A percentile compares a stretch with the other conserved stretches of the same genome.
These are phyloP conservation scores for Upupa epops DNA, from an alignment of 2,113 vertebrate species.

Conservation along the genomic window DNA sequence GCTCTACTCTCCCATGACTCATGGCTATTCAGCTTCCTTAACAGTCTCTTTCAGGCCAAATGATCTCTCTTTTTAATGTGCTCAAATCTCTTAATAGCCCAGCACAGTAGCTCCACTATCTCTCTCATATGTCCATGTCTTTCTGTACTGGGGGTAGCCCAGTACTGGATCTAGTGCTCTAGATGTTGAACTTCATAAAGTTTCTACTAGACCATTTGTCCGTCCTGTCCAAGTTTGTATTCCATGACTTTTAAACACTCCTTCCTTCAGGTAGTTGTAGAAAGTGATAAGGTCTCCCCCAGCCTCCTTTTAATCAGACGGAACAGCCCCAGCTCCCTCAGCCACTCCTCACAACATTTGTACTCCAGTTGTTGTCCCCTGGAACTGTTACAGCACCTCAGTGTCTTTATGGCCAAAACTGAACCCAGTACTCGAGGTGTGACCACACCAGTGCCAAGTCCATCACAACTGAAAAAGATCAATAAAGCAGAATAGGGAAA, in stretches of 20 bases:
- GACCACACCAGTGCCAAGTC: too few relatives aligned
- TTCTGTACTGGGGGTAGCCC: background rate
- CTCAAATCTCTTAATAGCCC: background rate
- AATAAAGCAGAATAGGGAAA: background rate
- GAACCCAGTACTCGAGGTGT: too few relatives aligned
- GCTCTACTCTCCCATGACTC: background rate
- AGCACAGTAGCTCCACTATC: background rate
- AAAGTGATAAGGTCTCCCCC: too few relatives aligned
- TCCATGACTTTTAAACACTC: too few relatives aligned
- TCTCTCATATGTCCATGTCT: background rate
- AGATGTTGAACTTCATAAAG: background rate
- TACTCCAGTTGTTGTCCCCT: too few relatives aligned
- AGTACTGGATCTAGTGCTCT: background rate
- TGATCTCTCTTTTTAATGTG: background rate
- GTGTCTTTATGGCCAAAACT: too few relatives aligned
- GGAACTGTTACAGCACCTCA: too few relatives aligned
- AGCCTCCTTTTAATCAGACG: too few relatives aligned
- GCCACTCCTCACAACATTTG: too few relatives aligned
- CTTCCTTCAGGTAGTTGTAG: too few relatives aligned
- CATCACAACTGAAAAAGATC: background rate
- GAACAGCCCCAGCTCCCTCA: too few relatives aligned
- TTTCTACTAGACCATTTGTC: too few relatives aligned
- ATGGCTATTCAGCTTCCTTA: background rate
- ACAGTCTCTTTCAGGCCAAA: background rate
- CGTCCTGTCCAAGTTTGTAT: background rate